phyloP scores from a whole-genome alignment of 1,140 invertebrate species.

The Nebria ingens region DNA sequence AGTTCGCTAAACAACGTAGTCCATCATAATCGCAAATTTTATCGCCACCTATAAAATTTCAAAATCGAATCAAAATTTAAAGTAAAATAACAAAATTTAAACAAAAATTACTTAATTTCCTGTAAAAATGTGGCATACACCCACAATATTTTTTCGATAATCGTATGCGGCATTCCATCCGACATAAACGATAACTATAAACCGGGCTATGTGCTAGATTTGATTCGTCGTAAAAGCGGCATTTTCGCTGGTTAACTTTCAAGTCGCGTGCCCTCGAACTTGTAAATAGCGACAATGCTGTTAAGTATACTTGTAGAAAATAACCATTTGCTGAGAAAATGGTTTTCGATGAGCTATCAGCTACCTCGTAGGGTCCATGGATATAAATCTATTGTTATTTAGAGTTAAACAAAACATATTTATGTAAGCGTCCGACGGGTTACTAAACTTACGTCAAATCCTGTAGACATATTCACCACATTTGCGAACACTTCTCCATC shows the following conservation, averaged over 20 bases:
- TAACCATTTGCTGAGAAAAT: conserved; percentile 23
- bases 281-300: conserved; percentile 25
- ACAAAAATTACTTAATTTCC: conserved; percentile 34
- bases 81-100: too few relatives aligned
- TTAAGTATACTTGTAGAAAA: conserved; percentile 32
- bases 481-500: conserved; percentile 60
- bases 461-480: conserved; percentile 52
- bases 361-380: conserved; percentile 29
- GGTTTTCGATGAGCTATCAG: conserved; percentile 26
- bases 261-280: conserved; percentile 28
- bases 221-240: conserved; percentile 50
- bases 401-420: conserved; percentile 11
- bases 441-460: conserved; percentile 41
- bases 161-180: conserved; percentile 51
- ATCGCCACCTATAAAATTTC: conserved; percentile 42
- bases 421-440: neutral
- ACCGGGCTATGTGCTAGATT: conserved; percentile 48
- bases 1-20: conserved; percentile 45
- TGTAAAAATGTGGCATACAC: conserved; percentile 55
- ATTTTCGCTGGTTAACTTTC: conserved; percentile 47
- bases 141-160: conserved; percentile 46
- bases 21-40: conserved; percentile 46
- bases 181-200: conserved; percentile 53
- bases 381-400: conserved; percentile 26
- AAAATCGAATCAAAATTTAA: too few relatives aligned